phyloP scores from a whole-genome alignment of 2,797 vertebrate species.

The Amblyraja radiata region DNA sequence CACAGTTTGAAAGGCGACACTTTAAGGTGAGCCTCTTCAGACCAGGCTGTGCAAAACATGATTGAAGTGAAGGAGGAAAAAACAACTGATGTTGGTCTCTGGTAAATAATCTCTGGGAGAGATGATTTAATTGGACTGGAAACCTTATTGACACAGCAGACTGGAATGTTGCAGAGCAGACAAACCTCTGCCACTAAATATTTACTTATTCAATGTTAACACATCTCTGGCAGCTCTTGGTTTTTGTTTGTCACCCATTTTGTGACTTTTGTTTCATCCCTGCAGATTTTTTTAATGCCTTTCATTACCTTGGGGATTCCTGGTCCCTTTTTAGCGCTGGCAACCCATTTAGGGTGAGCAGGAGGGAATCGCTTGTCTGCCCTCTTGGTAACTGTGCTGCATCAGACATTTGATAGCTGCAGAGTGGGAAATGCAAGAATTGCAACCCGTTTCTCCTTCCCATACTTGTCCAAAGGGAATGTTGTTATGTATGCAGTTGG shows the following conservation, averaged over 20 bases:
- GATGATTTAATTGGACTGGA: conserved; percentile 21
- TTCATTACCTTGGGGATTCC: neutral
- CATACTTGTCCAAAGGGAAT: neutral
- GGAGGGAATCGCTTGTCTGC: neutral
- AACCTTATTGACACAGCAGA: conserved; percentile 21
- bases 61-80: neutral
- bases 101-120: neutral
- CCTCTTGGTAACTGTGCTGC: neutral
- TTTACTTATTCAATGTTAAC: conserved; percentile 18
- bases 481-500: too few species aligned
- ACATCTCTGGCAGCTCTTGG: conserved; percentile 1
- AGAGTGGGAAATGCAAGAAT: neutral
- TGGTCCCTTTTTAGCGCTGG: neutral
- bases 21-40: neutral
- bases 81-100: neutral
- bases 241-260: neutral
- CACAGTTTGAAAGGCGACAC: neutral
- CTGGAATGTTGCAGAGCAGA: conserved; percentile 30
- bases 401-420: neutral
- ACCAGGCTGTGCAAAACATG: neutral
- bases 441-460: neutral
- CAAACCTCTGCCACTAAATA: conserved; percentile 25
- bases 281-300: neutral
- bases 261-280: conserved; percentile 3
- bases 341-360: neutral